Percentiles rank a stretch among this genome's conserved stretches.
Conservation (phyloP, 2,797 vertebrate genomes). For the Sebastes oblongus region DNA sequence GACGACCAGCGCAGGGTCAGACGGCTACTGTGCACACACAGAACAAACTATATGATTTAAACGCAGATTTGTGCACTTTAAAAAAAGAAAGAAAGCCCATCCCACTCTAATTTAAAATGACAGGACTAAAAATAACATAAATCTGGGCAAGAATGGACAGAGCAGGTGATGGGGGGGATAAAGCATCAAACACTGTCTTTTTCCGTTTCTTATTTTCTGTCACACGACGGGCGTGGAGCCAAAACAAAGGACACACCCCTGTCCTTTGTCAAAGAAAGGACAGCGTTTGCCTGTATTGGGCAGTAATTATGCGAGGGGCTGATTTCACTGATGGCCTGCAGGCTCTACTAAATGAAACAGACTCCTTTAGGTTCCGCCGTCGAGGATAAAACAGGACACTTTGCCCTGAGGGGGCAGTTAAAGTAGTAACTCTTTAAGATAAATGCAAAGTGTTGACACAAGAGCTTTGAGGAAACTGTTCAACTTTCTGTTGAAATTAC, state of each 20-base stretch:
- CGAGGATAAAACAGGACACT: background rate
- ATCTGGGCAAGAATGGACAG: slow-evolving; percentile 39
- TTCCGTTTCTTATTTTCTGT: background rate
- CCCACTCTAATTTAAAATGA: slow-evolving; percentile 11
- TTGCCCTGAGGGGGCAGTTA: slow-evolving; percentile 1
- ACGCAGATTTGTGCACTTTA: background rate
- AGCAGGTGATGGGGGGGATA: background rate
- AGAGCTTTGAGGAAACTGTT: slow-evolving; percentile 8
- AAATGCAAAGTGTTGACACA: slow-evolving; percentile 14
- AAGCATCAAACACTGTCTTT: background rate
- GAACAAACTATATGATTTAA: background rate
- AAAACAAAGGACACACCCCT: background rate
- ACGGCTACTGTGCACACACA: background rate
- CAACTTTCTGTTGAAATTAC: background rate
- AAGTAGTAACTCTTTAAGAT: background rate
- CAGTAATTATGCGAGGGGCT: background rate
- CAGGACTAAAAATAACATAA: slow-evolving; percentile 9
- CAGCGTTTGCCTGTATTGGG: background rate
- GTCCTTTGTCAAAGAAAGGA: background rate
- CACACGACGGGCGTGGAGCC: background rate
- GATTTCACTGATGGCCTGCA: slow-evolving; percentile 20
- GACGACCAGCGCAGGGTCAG: background rate
- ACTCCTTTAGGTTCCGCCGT: background rate
- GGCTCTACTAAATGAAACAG: slow-evolving; percentile 23
- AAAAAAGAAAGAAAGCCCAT: background rate